Base-by-base conservation (phyloP, 2,113 vertebrate species). In the Thomomys bottae region DNA sequence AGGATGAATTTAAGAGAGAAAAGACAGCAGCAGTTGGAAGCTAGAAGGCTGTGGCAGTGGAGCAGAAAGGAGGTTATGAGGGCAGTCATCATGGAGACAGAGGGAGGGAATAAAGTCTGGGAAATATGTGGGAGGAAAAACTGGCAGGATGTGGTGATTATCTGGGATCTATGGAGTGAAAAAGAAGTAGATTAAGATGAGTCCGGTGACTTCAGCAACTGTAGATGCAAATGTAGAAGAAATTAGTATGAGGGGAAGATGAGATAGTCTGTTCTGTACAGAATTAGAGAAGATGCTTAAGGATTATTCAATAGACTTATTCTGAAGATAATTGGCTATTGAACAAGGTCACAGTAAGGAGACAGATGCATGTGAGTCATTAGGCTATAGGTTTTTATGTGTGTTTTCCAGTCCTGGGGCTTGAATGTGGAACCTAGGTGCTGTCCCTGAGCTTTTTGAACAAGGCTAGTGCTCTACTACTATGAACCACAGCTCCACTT, bases 1-100 rank as follows among this genome's bases (percentile, higher is more conserved):
- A 83, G 59, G 34, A 64, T 89, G 87, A 84, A 87, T 94, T 96
- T 85, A 81, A 93, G n/a, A 81, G 40, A 30, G 14, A 70, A 90
- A 94, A 92, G 49, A 17, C 67, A 66, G 88, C 90, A 87, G 83
- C 36, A 38, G 80, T 67, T 64, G 45, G 59, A 8, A 14, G 61
- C 54, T 38, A 5, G 45, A 76, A 81, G 21, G 84, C 59, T 77
- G 45, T 11, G 11, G 61, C 21, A 67, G 7, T 11, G 17, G 26
- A 90, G 67, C 67, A 88, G 67, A 90, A 90, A 90, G 78, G 80
- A 89, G 32, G 59, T 63, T 77, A 38, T 3, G 14, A 10, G 23
- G 6, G 21, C 20, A 9, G 61, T 21, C 40, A 26, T 73, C 32
- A 0, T 5, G 6, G 36, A 89, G 38, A 72, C 21, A 75, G 72